Base-by-base conservation (phyloP, 1,140 invertebrate genomes). In the Camponotus floridanus region DNA sequence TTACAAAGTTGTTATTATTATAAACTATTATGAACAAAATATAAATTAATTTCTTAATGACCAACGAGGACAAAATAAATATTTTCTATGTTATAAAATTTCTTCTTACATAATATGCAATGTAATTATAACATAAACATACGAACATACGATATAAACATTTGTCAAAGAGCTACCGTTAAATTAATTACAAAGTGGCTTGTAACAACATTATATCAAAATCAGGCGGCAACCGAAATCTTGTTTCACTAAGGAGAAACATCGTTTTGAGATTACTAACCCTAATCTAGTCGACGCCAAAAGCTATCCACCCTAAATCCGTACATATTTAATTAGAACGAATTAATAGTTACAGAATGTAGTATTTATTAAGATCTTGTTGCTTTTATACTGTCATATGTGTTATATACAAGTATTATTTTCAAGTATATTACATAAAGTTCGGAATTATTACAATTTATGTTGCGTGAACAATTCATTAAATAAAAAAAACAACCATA, bases 251-350 rank as follows among this genome's bases (percentile, higher is more conserved):
- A 65, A 51, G 36, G 13, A 51, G 48, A 55, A 73, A 45, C 48
- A 33, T 76, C 79, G 36, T 80, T 76, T 88, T 87, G 48, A 89
- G 86, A 88, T 89, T 89, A 26, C 26, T 26, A 91, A 84, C 74
- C 33, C 42, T 67, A 62, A 83, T 9, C 21, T 45, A 26, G 11
- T 48, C 57, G n/a, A 51, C 21, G 76, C 74, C 65, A 51, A 67
- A 70, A 85, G 62, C 71, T 51, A 26, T 85, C 39, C 36, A 13
- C 81, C 79, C 39, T 55, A 71, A 85, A 62, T 81, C 36, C 4
- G 26, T 6, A 26, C 8, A 1, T 71, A 81, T 61, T 74, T 87
- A 90, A 89, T 85, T 71, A 59, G 61, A 87, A 87, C 87, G 71
- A 67, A 45, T 87, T 84, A 89, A 91, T 91, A 87, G 36, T 36